These are phyloP conservation scores for Pentalonia nigronervosa DNA, from an alignment of 1,140 invertebrate genomes.

Conservation along the genomic window DNA sequence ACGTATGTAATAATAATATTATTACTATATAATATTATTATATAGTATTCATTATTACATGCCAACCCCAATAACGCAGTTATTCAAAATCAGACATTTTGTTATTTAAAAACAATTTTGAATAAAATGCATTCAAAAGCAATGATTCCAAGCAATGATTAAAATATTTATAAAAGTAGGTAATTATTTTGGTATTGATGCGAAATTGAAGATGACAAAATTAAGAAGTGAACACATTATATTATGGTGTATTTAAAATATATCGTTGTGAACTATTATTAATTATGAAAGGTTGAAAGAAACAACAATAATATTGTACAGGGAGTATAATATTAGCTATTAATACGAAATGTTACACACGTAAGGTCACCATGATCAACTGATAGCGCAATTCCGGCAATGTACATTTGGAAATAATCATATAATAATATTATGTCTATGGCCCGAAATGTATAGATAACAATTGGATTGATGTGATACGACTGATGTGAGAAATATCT, in stretches of 20 bases:
- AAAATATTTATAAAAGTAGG: neutral
- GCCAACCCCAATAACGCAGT: no score
- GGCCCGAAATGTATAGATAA: neutral
- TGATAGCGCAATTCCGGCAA: neutral
- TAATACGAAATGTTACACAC: neutral
- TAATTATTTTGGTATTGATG: neutral
- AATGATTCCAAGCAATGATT: neutral
- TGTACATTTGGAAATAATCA: neutral
- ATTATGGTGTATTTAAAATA: no score
- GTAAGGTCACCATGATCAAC: neutral
- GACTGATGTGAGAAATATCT: neutral
- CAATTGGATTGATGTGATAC: neutral
- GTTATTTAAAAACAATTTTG: neutral
- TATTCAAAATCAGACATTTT: neutral
- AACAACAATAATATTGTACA: neutral
- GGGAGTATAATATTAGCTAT: neutral
- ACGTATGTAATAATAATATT: no score
- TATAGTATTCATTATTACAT: no score
- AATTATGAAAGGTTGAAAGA: neutral
- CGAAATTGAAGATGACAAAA: neutral
- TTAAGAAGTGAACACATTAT: no score
- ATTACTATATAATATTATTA: no score
- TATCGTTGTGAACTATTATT: neutral
- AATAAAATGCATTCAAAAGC: neutral
- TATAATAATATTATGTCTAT: neutral